phyloP scores from a whole-genome alignment of 2,888 invertebrate species.

The Epiperipatus broadwayi region DNA sequence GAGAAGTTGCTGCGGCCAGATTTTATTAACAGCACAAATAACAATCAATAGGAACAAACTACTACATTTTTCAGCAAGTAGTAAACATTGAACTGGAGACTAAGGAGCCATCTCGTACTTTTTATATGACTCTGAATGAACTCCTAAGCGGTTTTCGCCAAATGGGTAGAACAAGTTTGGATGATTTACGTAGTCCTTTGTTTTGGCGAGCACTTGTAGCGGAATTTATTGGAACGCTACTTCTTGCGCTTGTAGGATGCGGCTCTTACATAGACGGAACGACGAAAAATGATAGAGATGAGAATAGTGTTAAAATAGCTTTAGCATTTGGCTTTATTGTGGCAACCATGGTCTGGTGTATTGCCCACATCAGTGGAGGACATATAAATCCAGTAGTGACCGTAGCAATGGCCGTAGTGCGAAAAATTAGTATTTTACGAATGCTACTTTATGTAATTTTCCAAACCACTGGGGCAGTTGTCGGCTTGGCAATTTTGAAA shows the following conservation, averaged over 20 bases:
- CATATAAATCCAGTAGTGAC: constrained; percentile 88
- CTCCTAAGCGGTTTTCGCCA: too few relatives aligned
- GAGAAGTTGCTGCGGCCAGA: too few relatives aligned
- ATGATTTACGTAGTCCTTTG: constrained; percentile 5
- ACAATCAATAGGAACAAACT: too few relatives aligned
- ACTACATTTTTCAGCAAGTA: too few relatives aligned
- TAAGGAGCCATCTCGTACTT: too few relatives aligned
- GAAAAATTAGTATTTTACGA: constrained; percentile 50
- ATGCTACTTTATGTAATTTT: constrained; percentile 57
- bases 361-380: constrained; percentile 71
- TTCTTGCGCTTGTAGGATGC: constrained; percentile 41
- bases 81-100: too few relatives aligned
- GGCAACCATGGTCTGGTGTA: constrained; percentile 55
- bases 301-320: constrained; percentile 62
- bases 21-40: too few relatives aligned
- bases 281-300: too few relatives aligned
- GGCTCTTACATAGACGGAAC: constrained; percentile 20
- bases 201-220: constrained; percentile 63
- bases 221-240: constrained; percentile 68
- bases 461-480: constrained; percentile 59
- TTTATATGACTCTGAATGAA: too few relatives aligned
- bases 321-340: constrained; percentile 71
- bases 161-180: too few relatives aligned
- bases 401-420: constrained; percentile 51
- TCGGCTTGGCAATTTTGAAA: constrained; percentile 27